Evolutionary conservation across 2,797 vertebrate genomes (phyloP), one percentile per base, ranked within the genome.

Genomic region (Spheniscus humboldti): DNA sequence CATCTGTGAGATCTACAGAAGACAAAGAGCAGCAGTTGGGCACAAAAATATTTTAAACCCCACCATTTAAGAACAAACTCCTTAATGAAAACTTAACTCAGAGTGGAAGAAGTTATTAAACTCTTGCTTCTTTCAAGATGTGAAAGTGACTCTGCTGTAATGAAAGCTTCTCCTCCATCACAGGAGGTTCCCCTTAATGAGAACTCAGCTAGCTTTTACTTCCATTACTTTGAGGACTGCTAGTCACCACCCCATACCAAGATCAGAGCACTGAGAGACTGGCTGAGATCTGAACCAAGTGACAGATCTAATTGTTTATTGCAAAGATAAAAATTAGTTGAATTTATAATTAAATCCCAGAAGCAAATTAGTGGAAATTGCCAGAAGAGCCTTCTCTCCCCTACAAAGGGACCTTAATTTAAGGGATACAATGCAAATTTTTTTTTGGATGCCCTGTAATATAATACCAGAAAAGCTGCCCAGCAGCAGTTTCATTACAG

Each of bases 321-420:
- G 15, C 53, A 66, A 56, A 91, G 85, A 53, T 15, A 88, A 85
- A 75, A 85, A 11, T 31, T 55, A 45, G 48, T 11, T 62, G 7
- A 39, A 82, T 48, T 85, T n/a, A 28, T 94, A 84, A 90, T 92
- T 94, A 91, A 92, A 75, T 57, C 73, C 90, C 77, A 93, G 77
- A 90, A 92, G 87, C 28, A 93, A 89, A 78, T 82, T 86, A 78
- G 77, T 37, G 13, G 31, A 64, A 84, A 66, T 9, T 45, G 47
- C 90, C 41, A 9, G 47, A 87, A 82, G 33, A 94, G 17, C 9
- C 28, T 81, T 73, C 33, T 52, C 31, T 31, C 59, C 41, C 35
- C 57, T 41, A 45, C 19, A 52, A 71, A 75, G 5, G 2, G 17
- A 48, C 57, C 15, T 68, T 39, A 56, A 74, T 41, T 75, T 66